Conservation (phyloP, 2,113 vertebrate species). For the Ardeotis arabs region DNA sequence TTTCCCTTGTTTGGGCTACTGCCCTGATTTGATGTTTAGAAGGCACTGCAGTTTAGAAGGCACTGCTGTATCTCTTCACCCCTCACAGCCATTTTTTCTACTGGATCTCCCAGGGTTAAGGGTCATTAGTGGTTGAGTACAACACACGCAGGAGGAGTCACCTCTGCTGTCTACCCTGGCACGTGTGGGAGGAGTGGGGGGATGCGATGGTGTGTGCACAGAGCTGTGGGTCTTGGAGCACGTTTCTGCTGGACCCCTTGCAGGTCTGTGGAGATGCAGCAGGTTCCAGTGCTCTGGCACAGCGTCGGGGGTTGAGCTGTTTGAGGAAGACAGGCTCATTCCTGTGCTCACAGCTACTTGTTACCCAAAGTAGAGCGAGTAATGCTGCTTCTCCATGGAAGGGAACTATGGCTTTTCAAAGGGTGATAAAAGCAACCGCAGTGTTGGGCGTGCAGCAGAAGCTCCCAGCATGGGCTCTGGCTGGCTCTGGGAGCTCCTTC, state of each 20-base stretch:
- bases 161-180: fast-evolving
- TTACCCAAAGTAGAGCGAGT: not conserved
- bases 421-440: fast-evolving
- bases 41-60: not conserved
- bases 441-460: not conserved
- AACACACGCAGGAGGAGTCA: not conserved
- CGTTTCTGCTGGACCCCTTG: not conserved
- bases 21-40: not conserved
- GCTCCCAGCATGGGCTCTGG: not conserved
- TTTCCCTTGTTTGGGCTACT: not conserved
- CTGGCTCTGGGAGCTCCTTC: not conserved
- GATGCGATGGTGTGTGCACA: fast-evolving
- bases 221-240: not conserved
- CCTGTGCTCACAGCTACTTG: not conserved
- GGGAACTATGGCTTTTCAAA: not conserved
- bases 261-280: not conserved
- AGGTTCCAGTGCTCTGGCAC: not conserved
- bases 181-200: fast-evolving
- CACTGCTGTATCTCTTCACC: not conserved
- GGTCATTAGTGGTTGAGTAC: not conserved
- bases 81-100: not conserved
- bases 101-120: not conserved
- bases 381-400: fast-evolving
- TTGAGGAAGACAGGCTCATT: not conserved
- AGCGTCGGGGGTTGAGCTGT: not conserved